Evolutionary conservation across 2,888 invertebrate genomes (phyloP).

Genomic region (Ormyrus rosae): DNA sequence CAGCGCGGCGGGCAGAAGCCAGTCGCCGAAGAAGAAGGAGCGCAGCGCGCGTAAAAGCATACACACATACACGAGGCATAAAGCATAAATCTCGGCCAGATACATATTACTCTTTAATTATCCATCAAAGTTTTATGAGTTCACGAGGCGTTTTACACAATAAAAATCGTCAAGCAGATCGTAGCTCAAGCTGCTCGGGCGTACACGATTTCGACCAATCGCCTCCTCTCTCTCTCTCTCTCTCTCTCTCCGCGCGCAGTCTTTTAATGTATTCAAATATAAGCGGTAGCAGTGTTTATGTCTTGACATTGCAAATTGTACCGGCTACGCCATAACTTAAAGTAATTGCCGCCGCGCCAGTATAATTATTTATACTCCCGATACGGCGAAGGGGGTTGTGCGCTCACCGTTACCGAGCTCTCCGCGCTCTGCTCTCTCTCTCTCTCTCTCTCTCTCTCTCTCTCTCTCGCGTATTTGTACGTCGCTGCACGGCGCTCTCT

Average conservation of each 20-base stretch:
- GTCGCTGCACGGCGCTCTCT: background rate
- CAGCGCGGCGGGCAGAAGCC: background rate
- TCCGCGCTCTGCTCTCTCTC: conserved; percentile 23
- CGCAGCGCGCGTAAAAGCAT: conserved; percentile 20
- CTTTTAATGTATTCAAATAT: conserved; percentile 76
- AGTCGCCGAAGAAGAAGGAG: background rate
- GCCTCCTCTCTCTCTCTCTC: no score
- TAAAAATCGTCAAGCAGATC: conserved; percentile 75
- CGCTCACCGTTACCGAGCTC: conserved; percentile 53
- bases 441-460: background rate
- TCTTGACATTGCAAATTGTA: conserved; percentile 76
- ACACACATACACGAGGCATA: conserved; percentile 32
- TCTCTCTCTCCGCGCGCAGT: conserved; percentile 58
- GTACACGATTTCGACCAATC: conserved; percentile 52
- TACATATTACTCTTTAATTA: conserved; percentile 57
- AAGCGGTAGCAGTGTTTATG: conserved; percentile 76
- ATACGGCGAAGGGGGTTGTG: conserved; percentile 68
- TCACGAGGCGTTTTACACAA: conserved; percentile 66
- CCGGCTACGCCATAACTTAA: conserved; percentile 75
- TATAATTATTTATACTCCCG: conserved; percentile 76
- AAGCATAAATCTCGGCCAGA: conserved; percentile 52
- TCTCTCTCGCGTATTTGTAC: background rate
- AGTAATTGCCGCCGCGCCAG: conserved; percentile 74
- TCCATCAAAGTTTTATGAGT: conserved; percentile 56
- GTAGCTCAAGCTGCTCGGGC: conserved; percentile 65